Evolutionary conservation across 2,888 invertebrate genomes (phyloP).

Genomic region (Pristionchus arcanus): DNA sequence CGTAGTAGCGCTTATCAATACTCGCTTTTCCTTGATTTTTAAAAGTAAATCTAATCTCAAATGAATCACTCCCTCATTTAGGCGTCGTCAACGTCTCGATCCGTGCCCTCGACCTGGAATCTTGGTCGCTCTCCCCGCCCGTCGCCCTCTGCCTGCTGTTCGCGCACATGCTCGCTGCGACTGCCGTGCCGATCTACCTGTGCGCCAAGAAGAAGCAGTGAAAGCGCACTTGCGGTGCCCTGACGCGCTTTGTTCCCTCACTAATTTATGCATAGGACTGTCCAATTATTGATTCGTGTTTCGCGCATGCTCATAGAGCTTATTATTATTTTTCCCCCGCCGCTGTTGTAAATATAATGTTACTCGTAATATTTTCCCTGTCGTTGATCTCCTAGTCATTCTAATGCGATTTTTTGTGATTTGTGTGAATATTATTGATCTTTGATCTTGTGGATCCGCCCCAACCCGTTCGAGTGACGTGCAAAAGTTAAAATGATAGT

Average conservation of each 20-base stretch:
- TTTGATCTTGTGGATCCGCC: constrained; percentile 5
- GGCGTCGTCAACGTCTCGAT: constrained; percentile 40
- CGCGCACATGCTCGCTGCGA: constrained; percentile 38
- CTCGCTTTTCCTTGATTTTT: too few species aligned
- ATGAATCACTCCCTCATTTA: neutral
- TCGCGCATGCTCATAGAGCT: neutral
- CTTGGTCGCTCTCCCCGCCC: neutral
- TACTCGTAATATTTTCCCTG: neutral
- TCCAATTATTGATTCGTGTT: neutral
- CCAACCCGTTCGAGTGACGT: neutral
- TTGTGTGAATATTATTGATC: neutral
- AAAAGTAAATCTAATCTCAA: neutral
- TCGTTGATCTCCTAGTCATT: constrained; percentile 38
- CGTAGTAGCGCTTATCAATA: too few species aligned
- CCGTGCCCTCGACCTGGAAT: neutral
- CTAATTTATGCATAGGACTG: neutral
- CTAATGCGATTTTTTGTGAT: neutral
- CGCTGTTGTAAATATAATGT: neutral
- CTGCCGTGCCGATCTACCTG: constrained; percentile 17
- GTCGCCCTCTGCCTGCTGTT: neutral
- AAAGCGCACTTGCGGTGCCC: neutral
- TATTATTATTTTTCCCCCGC: too few species aligned
- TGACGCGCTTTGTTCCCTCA: neutral
- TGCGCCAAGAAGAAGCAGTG: constrained; percentile 37
- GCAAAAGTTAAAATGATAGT: neutral